These are phyloP conservation scores for Schizotus pectinicornis DNA, from an alignment of 2,888 invertebrate genomes.

Conservation along the genomic window DNA sequence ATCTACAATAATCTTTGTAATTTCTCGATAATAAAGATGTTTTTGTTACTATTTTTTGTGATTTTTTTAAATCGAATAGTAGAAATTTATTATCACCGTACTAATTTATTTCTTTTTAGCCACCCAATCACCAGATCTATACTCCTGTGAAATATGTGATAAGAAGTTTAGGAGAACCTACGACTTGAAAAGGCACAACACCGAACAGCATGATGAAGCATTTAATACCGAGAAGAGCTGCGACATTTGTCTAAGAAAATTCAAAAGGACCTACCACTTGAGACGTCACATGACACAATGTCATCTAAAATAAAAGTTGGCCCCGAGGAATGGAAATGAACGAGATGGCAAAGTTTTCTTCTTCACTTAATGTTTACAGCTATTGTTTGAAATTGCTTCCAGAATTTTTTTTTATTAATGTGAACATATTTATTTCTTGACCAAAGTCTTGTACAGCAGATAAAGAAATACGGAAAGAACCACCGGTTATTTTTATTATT, in stretches of 20 bases:
- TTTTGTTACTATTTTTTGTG: background rate
- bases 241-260: conserved; percentile 14
- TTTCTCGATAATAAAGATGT: background rate
- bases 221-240: background rate
- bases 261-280: conserved; percentile 19
- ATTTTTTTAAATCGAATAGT: background rate
- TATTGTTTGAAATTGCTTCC: too few species aligned
- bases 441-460: too few species aligned
- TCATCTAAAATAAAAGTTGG: background rate
- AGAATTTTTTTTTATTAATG: background rate
- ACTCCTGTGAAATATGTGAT: background rate
- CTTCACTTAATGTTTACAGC: too few species aligned
- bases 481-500: background rate
- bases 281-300: conserved; percentile 16
- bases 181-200: background rate
- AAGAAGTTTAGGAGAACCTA: conserved; percentile 2
- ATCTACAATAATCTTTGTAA: background rate
- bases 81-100: background rate
- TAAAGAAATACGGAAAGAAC: background rate
- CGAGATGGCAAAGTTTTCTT: too few species aligned
- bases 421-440: background rate
- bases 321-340: background rate
- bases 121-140: background rate
- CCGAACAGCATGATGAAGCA: conserved; percentile 1
- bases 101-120: conserved; percentile 1